Percentiles rank a stretch among this genome's conserved stretches.
phyloP scores from a whole-genome alignment of 2,797 vertebrate species.

The Cichlasoma orientale region DNA sequence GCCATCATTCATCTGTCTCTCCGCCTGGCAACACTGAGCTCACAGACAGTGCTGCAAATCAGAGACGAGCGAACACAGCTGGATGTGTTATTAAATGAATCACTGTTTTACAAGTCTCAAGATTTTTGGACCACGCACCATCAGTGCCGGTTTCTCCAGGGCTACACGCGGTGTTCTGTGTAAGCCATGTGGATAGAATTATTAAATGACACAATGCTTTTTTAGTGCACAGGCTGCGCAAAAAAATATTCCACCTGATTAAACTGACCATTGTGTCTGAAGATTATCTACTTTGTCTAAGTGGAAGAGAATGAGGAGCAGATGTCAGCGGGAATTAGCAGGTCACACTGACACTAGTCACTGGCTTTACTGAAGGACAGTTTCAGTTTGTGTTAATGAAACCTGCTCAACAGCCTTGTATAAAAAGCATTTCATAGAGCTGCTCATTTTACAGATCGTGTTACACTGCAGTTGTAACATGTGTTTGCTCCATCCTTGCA shows the following conservation, averaged over 20 bases:
- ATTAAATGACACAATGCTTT: conserved; percentile 28
- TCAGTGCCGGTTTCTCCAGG: not conserved
- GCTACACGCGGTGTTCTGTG: not conserved
- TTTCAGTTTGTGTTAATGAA: not conserved
- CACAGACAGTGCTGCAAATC: conserved; percentile 41
- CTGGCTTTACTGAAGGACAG: conserved; percentile 5
- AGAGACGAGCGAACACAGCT: conserved; percentile 36
- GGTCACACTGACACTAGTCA: conserved; percentile 21
- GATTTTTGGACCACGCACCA: conserved; percentile 17
- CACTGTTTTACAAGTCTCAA: conserved; percentile 35
- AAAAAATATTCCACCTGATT: conserved; percentile 28
- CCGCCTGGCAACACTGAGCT: conserved; percentile 55
- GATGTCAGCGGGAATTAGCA: conserved; percentile 55
- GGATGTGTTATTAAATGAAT: conserved; percentile 39
- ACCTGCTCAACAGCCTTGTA: not conserved
- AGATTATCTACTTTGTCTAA: conserved; percentile 62
- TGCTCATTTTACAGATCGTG: not conserved
- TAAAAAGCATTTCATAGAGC: not conserved
- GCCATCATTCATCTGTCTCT: conserved; percentile 26
- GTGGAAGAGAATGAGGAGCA: conserved; percentile 47
- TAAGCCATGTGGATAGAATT: conserved; percentile 30
- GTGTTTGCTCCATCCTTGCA: not conserved
- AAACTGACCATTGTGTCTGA: conserved; percentile 51
- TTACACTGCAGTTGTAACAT: not conserved
- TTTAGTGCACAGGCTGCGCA: not conserved